Evolutionary conservation across 2,888 invertebrate species (phyloP).

Genomic region (Heliconius hortense): DNA sequence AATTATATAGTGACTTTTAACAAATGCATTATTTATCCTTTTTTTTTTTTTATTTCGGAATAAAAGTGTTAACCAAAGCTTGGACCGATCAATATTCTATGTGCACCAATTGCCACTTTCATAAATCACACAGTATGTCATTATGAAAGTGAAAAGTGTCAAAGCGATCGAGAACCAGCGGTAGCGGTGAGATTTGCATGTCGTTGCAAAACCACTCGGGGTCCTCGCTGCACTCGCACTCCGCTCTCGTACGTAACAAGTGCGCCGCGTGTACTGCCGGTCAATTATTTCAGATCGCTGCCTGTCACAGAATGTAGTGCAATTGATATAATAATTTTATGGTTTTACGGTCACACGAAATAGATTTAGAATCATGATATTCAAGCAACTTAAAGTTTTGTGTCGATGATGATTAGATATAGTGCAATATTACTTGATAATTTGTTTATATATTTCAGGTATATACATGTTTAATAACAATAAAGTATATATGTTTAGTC

Average conservation of each 20-base stretch:
- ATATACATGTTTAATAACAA: not conserved
- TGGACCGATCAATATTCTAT: not conserved
- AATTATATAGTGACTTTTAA: no score
- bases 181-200: slow-evolving; percentile 45
- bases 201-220: slow-evolving; percentile 42
- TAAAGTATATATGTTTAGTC: not conserved
- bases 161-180: slow-evolving; percentile 41
- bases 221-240: slow-evolving; percentile 49
- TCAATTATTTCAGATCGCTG: slow-evolving; percentile 61
- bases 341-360: slow-evolving; percentile 41
- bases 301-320: slow-evolving; percentile 50
- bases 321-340: slow-evolving; percentile 60
- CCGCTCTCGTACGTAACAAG: slow-evolving; percentile 44
- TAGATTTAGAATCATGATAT: slow-evolving; percentile 24
- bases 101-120: slow-evolving; percentile 6
- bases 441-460: not conserved
- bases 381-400: not conserved
- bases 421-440: not conserved
- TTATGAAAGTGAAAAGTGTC: slow-evolving; percentile 41
- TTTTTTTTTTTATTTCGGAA: no score
- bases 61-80: no score
- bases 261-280: slow-evolving; percentile 44
- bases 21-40: no score
- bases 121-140: slow-evolving; percentile 29
- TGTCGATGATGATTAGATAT: not conserved